Percentiles rank a stretch among this genome's conserved stretches.
Evolutionary conservation across 2,113 vertebrate genomes (phyloP).

Genomic region (Laterallus jamaicensis): DNA sequence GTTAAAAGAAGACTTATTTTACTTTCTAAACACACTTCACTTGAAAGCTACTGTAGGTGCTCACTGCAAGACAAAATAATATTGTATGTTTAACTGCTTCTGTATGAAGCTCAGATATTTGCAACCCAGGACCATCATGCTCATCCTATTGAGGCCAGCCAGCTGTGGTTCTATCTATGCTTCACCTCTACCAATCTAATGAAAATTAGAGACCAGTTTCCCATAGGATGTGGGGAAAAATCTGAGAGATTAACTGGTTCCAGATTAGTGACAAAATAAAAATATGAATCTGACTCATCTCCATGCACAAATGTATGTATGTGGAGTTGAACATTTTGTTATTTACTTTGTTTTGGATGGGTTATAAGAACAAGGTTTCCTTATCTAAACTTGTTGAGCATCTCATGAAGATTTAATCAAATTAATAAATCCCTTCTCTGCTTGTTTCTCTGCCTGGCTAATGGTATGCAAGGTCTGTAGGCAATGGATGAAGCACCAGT

Average conservation of each 20-base stretch:
- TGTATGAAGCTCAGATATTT: background rate
- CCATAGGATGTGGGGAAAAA: background rate
- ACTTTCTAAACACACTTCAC: background rate
- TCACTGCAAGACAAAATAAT: background rate
- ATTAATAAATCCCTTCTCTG: background rate
- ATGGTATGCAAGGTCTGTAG: background rate
- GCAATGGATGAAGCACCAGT: background rate
- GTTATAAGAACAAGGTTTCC: background rate
- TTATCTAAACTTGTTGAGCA: background rate
- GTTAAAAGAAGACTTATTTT: background rate
- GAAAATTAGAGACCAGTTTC: background rate
- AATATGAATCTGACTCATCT: background rate
- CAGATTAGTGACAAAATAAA: background rate
- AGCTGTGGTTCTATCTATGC: background rate
- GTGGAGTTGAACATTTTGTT: background rate
- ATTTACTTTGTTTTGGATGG: background rate
- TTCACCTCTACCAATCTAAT: background rate
- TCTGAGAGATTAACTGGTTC: background rate
- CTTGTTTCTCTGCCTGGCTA: background rate
- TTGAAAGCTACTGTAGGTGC: background rate
- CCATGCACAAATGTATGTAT: background rate
- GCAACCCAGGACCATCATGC: background rate
- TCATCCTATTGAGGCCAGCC: background rate
- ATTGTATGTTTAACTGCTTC: background rate
- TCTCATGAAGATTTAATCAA: conserved; percentile 6